Percentiles rank a stretch among this genome's conserved stretches.
These are phyloP conservation scores for Papilio xuthus DNA, from an alignment of 1,140 invertebrate species.

Conservation along the genomic window DNA sequence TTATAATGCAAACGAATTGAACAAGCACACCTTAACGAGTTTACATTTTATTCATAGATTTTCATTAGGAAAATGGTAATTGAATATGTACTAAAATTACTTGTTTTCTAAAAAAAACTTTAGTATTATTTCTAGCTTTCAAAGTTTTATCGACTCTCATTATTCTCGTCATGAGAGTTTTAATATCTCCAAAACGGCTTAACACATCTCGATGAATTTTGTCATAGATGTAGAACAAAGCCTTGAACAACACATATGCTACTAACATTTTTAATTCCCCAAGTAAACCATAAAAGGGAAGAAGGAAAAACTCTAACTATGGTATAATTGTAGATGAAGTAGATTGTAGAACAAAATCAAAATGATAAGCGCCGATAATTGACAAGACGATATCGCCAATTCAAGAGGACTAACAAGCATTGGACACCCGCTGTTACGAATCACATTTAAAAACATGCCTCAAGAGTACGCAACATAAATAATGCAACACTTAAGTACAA, in stretches of 20 bases:
- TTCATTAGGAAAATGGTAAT: background rate
- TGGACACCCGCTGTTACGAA: conserved; percentile 28
- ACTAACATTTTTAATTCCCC: too few species aligned
- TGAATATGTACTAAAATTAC: background rate
- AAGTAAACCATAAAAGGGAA: background rate
- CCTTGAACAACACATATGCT: too few species aligned
- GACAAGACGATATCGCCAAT: background rate
- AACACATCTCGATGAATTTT: background rate
- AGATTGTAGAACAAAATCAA: conserved; percentile 24
- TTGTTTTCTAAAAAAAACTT: background rate
- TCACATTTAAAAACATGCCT: background rate
- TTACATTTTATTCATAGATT: conserved; percentile 15
- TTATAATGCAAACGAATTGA: conserved; percentile 29
- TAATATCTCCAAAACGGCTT: too few species aligned
- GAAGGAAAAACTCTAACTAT: conserved; percentile 11
- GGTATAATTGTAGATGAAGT: conserved; percentile 6
- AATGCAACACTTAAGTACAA: background rate
- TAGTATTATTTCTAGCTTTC: too few species aligned
- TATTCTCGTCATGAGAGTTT: too few species aligned
- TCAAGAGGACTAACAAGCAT: conserved; percentile 22
- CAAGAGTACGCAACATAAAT: conserved; percentile 8
- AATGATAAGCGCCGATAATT: conserved; percentile 11
- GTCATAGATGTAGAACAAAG: background rate
- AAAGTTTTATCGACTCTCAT: too few species aligned
- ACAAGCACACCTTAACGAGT: conserved; percentile 32